Base-by-base conservation (phyloP, 2,113 vertebrate genomes). In the Sapayoa aenigma region DNA sequence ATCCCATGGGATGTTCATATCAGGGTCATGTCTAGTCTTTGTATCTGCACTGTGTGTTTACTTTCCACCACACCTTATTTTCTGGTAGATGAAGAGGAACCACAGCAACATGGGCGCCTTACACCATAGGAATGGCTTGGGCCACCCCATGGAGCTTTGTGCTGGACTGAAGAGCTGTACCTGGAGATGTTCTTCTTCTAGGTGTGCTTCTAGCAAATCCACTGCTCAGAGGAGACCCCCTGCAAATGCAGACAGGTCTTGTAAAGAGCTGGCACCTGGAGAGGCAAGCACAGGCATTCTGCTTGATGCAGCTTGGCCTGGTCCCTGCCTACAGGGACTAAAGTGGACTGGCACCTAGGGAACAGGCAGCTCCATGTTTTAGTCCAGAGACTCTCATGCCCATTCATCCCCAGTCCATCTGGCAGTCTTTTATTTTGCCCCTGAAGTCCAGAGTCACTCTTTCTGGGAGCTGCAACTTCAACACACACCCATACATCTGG, bases 1-100 rank as follows among this genome's bases (percentile, higher is more conserved):
- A 9, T 0, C 20, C 0, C 0, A 5, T 20, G 8, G 14, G 12
- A 22, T 75, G 37, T 22, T 74, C 14, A 21, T 12, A 13, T 14
- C 1, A 2, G 5, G 27, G 5, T 30, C 11, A 5, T 23, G 18
- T 5, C 30, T 50, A 12, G 5, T 50, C 8, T 69, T 81, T 1
- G 3, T 7, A 11, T 39, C 27, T 53, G n/a, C 6, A 19, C 21
- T 15, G 6, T 13, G 11, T 46, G 31, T 72, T 42, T 82, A 12
- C 25, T 76, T 5, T 18, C 17, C 8, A 24, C 12, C 21, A 46
- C 12, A 35, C 8, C 5, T 33, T 12, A 16, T 21, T 35, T 47
- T 67, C 31, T 47, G 39, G 4, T 17, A 68, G 27, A 16, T 47
- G 24, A 47, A 31, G 9, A 12, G 16, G 9, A 60, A 87, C 22